Base-by-base conservation (phyloP, 2,888 invertebrate genomes). In the Patella pellucida region DNA sequence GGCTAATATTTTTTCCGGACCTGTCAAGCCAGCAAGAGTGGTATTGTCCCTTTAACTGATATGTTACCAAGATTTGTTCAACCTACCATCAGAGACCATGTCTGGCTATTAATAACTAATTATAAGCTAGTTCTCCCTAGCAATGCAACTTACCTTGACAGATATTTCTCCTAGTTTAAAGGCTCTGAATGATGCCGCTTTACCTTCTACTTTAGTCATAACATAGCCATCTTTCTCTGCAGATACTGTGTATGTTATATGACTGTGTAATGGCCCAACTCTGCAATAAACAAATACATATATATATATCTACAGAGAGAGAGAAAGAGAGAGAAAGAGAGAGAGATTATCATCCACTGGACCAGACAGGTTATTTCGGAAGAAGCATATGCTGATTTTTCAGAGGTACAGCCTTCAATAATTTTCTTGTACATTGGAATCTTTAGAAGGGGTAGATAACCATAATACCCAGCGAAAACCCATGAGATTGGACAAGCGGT, bases 141-240 rank as follows among this genome's bases (percentile, higher is more conserved):
- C 5, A 31, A 31, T 0, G 5, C 31, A 4, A 73, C 76, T 71
- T 76, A 91, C 90, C 83, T 88, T 83, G 16, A 92, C 89, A 5
- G 85, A 84, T 23, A 92, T 87, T 92, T 97, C 96, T 1, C 97
- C 97, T 74, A 99, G 92, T 90, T 97, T 97, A 89, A 95, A 95
- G 0, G 97, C 97, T 51, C 92, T 92, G 84, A 98, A 97, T 78
- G 94, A 92, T 0, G 95, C 95, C 52, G 92, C 89, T 11, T 92
- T 92, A 87, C 95, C 94, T 4, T 75, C 83, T 12, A 94, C 94
- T 7, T 94, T 94, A 3, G 94, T 93, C 85, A 98, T 94, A 71
- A 96, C 94, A 90, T 96, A 98, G 0, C 97, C 97, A 80, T 96
- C 95, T 91, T 96, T 96, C 85, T 94, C 94, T 0, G 97, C 98